phyloP scores from a whole-genome alignment of 2,888 invertebrate species.

The Megastigmus dorsalis region DNA sequence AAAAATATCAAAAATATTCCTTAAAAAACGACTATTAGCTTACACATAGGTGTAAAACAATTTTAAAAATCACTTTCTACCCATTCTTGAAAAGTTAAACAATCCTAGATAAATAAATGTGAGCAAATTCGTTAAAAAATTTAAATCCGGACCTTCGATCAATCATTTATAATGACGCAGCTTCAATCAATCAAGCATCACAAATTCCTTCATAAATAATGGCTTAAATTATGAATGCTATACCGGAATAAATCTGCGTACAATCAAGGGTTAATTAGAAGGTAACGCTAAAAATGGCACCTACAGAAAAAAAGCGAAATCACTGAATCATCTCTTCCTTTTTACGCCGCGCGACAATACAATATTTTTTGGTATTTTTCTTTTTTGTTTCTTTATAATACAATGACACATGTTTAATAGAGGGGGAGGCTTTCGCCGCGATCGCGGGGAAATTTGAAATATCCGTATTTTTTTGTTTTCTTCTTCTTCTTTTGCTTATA shows the following conservation, averaged over 20 bases:
- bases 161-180: too few relatives aligned
- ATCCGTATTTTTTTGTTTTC: conserved; percentile 3
- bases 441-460: conserved; percentile 20
- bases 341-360: conserved; percentile 41
- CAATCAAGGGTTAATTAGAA: too few relatives aligned
- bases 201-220: not conserved
- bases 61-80: not conserved
- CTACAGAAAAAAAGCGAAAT: conserved; percentile 48
- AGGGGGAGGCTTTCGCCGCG: not conserved
- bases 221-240: not conserved
- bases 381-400: conserved; percentile 48
- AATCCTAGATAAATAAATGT: conserved; percentile 8
- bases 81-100: not conserved
- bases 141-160: not conserved
- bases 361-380: conserved; percentile 50
- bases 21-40: not conserved
- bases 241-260: not conserved
- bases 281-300: conserved; percentile 46
- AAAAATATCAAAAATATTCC: too few relatives aligned
- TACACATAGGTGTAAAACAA: not conserved
- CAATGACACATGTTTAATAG: conserved; percentile 51
- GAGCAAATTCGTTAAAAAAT: not conserved
- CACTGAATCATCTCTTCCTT: conserved; percentile 11
- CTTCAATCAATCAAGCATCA: not conserved
- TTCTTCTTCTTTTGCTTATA: not conserved